These are phyloP conservation scores for Unio delphinus DNA, from an alignment of 2,888 invertebrate genomes.

Conservation along the genomic window DNA sequence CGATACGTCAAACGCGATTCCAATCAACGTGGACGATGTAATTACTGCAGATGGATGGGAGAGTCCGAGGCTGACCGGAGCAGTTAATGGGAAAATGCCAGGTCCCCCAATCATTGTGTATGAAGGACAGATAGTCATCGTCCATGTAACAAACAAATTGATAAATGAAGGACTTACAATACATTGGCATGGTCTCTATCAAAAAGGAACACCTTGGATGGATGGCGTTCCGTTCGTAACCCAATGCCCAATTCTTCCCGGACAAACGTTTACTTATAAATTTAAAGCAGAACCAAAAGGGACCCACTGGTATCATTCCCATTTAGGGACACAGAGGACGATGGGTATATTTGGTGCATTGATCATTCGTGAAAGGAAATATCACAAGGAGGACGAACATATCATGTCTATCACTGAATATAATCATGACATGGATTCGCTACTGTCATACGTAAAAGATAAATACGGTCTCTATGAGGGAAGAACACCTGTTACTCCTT, in stretches of 20 bases:
- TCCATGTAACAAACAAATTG: constrained; percentile 55
- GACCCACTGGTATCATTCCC: constrained; percentile 59
- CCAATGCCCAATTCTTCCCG: constrained; percentile 63
- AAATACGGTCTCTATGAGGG: constrained; percentile 37
- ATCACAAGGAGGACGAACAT: constrained; percentile 22
- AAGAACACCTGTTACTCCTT: constrained; percentile 13
- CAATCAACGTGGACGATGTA: constrained; percentile 39
- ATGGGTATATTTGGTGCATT: constrained; percentile 61
- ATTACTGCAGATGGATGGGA: constrained; percentile 57
- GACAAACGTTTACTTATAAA: constrained; percentile 58
- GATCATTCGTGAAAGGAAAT: constrained; percentile 39
- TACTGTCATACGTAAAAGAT: constrained; percentile 34
- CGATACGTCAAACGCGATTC: constrained; percentile 25
- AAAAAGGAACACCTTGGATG: constrained; percentile 55
- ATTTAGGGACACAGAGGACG: constrained; percentile 50
- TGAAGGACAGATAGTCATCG: constrained; percentile 51
- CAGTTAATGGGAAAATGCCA: constrained; percentile 55
- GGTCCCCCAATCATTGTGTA: constrained; percentile 60
- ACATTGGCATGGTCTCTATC: constrained; percentile 66
- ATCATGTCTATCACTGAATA: constrained; percentile 51
- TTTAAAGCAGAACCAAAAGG: constrained; percentile 49
- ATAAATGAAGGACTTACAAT: constrained; percentile 45
- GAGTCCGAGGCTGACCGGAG: constrained; percentile 39
- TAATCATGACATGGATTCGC: constrained; percentile 49
- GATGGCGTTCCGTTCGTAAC: constrained; percentile 58